Evolutionary conservation across 2,797 vertebrate species (phyloP).

Genomic region (Halcyon chelicuti): DNA sequence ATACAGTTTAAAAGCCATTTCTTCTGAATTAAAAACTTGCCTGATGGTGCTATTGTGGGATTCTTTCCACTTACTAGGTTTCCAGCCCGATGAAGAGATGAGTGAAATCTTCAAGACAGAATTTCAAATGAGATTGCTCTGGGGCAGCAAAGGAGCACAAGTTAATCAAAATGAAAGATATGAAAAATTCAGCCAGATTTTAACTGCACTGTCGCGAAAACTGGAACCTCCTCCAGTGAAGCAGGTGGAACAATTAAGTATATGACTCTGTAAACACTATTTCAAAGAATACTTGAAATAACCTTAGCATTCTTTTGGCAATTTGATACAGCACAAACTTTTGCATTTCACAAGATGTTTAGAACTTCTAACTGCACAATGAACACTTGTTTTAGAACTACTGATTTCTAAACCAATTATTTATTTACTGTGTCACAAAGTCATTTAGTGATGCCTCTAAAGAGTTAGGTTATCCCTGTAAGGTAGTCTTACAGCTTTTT

Average conservation of each 20-base stretch:
- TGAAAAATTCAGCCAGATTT: conserved; percentile 94
- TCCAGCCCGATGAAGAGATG: conserved; percentile 89
- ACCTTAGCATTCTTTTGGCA: neutral
- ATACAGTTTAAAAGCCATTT: neutral
- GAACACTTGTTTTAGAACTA: conserved; percentile 79
- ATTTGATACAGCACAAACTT: conserved; percentile 41
- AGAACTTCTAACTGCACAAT: conserved; percentile 73
- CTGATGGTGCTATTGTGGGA: neutral
- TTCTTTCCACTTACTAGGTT: conserved; percentile 80
- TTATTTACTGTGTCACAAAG: conserved; percentile 77
- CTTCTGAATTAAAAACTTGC: neutral
- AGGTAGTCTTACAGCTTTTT: neutral
- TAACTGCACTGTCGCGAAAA: conserved; percentile 94
- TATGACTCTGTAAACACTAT: neutral
- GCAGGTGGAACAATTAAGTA: conserved; percentile 69
- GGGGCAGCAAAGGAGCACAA: conserved; percentile 94
- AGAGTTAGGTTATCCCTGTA: neutral
- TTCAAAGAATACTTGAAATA: conserved; percentile 47
- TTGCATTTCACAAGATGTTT: conserved; percentile 63
- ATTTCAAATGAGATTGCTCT: conserved; percentile 95
- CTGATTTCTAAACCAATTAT: conserved; percentile 77
- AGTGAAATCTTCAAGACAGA: conserved; percentile 94
- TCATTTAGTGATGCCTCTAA: conserved; percentile 35
- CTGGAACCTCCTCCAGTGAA: conserved; percentile 84
- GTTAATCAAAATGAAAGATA: conserved; percentile 94